Evolutionary conservation across 2,888 invertebrate genomes (phyloP).

Genomic region (Abscondita cerata): DNA sequence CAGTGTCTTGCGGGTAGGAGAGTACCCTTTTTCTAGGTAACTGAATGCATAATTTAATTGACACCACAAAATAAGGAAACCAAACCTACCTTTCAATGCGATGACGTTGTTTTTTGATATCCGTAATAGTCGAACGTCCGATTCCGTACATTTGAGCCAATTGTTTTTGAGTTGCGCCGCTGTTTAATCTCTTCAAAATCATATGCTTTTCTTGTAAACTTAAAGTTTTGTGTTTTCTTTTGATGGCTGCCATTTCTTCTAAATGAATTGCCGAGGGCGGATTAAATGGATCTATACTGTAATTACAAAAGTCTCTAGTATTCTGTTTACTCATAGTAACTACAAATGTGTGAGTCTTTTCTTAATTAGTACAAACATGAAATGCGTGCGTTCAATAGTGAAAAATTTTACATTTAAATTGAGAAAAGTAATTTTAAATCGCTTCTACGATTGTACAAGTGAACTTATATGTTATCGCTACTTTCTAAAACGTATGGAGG

Average conservation of each 20-base stretch:
- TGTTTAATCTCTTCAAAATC: not conserved
- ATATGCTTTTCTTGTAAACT: not conserved
- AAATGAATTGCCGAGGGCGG: too few relatives aligned
- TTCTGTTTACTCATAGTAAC: too few relatives aligned
- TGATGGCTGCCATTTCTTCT: too few relatives aligned
- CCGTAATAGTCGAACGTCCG: not conserved
- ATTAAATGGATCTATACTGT: too few relatives aligned
- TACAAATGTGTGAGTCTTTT: too few relatives aligned
- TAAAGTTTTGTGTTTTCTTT: not conserved
- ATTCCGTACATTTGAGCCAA: not conserved
- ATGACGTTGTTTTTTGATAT: not conserved
- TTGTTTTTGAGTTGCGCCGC: not conserved
- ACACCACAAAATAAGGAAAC: not conserved
- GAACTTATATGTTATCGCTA: not conserved
- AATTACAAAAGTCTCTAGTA: too few relatives aligned
- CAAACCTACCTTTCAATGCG: not conserved
- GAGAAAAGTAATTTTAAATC: too few relatives aligned
- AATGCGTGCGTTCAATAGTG: too few relatives aligned
- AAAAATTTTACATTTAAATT: too few relatives aligned
- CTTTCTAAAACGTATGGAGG: slow-evolving; percentile 36
- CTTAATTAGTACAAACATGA: too few relatives aligned
- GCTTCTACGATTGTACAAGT: too few relatives aligned
- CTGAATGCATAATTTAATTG: not conserved
- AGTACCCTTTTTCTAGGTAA: not conserved
- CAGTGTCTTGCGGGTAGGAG: not conserved